Evolutionary conservation across 2,888 invertebrate genomes (phyloP).

Genomic region (Myopa tessellatipennis): DNA sequence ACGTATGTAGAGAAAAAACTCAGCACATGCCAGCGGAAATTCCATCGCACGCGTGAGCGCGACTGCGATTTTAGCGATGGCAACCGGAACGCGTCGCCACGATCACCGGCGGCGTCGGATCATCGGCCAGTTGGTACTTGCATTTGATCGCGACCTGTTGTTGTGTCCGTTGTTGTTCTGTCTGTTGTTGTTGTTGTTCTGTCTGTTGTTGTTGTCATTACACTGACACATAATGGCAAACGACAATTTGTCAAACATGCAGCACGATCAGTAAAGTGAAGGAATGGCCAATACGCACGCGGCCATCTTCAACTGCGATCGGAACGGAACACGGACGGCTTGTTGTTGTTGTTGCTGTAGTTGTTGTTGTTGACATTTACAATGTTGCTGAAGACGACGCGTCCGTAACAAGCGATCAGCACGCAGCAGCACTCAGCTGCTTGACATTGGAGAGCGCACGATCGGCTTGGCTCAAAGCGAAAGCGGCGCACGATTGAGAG

Average conservation of each 20-base stretch:
- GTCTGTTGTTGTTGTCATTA: slow-evolving; percentile 13
- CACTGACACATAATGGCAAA: slow-evolving; percentile 28
- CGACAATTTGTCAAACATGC: slow-evolving; percentile 40
- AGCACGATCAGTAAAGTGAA: slow-evolving; percentile 10
- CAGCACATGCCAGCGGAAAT: slow-evolving; percentile 34
- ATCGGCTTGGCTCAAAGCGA: not conserved
- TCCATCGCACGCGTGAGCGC: slow-evolving; percentile 20
- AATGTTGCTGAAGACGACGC: slow-evolving; percentile 10
- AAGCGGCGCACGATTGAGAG: not conserved
- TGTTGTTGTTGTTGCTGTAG: not conserved
- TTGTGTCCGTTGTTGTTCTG: not conserved
- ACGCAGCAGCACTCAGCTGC: not conserved
- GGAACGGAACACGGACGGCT: too few relatives aligned
- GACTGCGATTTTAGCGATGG: not conserved
- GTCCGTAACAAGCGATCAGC: too few relatives aligned
- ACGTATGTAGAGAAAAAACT: not conserved
- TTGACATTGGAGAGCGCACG: slow-evolving; percentile 36
- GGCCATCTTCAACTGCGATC: not conserved
- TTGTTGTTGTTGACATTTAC: slow-evolving; percentile 25
- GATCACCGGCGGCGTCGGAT: slow-evolving; percentile 12
- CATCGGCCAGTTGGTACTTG: not conserved
- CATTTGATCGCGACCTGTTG: not conserved
- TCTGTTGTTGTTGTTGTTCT: not conserved
- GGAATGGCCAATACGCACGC: not conserved
- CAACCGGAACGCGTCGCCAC: slow-evolving; percentile 19